Percentiles rank a stretch among this genome's conserved stretches.
Evolutionary conservation across 1,140 invertebrate genomes (phyloP).

Genomic region (Ephestia elutella): DNA sequence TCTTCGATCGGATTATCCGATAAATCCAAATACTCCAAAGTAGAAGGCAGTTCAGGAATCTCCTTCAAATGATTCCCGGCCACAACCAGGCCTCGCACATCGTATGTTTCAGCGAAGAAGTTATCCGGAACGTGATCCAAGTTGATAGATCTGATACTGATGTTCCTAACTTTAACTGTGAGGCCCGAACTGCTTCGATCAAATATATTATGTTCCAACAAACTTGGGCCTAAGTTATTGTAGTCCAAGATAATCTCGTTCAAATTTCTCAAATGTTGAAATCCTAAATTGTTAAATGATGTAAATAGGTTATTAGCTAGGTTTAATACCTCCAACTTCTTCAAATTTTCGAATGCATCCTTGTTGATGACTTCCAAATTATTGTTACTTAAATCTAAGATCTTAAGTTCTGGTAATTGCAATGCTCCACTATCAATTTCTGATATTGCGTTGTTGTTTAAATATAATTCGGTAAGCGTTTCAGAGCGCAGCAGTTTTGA

Average conservation of each 20-base stretch:
- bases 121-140: slow-evolving; percentile 46
- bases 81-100: slow-evolving; percentile 48
- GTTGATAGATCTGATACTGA: slow-evolving; percentile 54
- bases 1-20: slow-evolving; percentile 58
- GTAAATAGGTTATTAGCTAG: slow-evolving; percentile 72
- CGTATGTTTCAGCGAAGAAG: slow-evolving; percentile 61
- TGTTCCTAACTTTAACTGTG: slow-evolving; percentile 45
- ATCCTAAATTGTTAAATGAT: slow-evolving; percentile 53
- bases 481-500: slow-evolving; percentile 35
- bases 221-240: slow-evolving; percentile 51
- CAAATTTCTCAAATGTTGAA: slow-evolving; percentile 64
- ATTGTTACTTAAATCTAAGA: slow-evolving; percentile 74
- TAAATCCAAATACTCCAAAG: slow-evolving; percentile 62
- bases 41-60: slow-evolving; percentile 60
- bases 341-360: slow-evolving; percentile 62
- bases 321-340: slow-evolving; percentile 71
- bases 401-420: slow-evolving; percentile 59
- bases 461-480: slow-evolving; percentile 36
- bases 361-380: slow-evolving; percentile 57
- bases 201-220: slow-evolving; percentile 47
- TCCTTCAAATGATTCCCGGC: slow-evolving; percentile 53
- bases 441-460: slow-evolving; percentile 63
- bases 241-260: slow-evolving; percentile 65
- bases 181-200: slow-evolving; percentile 50
- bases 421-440: slow-evolving; percentile 50